Evolutionary conservation across 2,888 invertebrate species (phyloP).

Genomic region (Cremastinae sp.): DNA sequence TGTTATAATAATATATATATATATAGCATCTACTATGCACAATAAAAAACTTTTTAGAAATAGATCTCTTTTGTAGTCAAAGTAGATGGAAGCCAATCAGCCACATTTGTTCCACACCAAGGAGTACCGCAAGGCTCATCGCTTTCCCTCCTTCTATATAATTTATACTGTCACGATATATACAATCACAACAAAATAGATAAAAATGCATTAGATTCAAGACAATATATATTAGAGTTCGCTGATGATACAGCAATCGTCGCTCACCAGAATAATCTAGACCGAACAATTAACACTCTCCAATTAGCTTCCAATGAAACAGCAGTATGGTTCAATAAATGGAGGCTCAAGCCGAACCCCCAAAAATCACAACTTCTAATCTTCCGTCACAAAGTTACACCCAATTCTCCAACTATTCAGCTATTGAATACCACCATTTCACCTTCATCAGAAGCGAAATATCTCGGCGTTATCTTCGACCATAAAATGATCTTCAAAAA

Average conservation of each 20-base stretch:
- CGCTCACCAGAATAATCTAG: conserved; percentile 7
- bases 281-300: conserved; percentile 51
- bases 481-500: not conserved
- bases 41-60: too few species aligned
- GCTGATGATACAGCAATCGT: conserved; percentile 29
- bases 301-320: conserved; percentile 65
- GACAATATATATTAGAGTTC: conserved; percentile 17
- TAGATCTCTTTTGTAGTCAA: too few species aligned
- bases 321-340: conserved; percentile 39
- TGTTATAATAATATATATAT: too few species aligned
- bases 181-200: conserved; percentile 22
- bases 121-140: conserved; percentile 47
- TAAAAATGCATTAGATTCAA: not conserved
- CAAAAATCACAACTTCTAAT: not conserved
- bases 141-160: conserved; percentile 39
- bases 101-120: too few species aligned
- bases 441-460: not conserved
- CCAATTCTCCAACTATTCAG: too few species aligned
- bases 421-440: not conserved
- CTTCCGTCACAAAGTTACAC: not conserved
- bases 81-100: too few species aligned
- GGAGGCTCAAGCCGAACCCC: conserved; percentile 43
- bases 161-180: conserved; percentile 38
- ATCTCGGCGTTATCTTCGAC: too few species aligned
- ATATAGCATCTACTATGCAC: too few species aligned